phyloP scores from a whole-genome alignment of 2,113 vertebrate species.

The Orientallactaga bullata region DNA sequence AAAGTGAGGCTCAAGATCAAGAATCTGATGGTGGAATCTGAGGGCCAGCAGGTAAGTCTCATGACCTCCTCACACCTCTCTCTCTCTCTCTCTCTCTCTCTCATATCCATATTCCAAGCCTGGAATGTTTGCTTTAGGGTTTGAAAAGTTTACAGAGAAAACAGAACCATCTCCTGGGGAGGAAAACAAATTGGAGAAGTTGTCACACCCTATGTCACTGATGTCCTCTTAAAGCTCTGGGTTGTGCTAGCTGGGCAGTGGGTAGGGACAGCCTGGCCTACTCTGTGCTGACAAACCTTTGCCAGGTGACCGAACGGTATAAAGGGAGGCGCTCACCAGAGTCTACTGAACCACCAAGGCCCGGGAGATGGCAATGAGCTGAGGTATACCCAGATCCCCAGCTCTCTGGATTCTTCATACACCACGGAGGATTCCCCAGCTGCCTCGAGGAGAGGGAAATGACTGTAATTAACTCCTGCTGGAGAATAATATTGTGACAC shows the following conservation, averaged over 20 bases:
- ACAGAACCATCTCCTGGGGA: background rate
- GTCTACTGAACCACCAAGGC: background rate
- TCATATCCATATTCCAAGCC: background rate
- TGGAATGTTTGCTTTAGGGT: background rate
- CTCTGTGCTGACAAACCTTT: fast-evolving
- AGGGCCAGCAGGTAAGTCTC: background rate
- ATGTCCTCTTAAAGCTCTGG: background rate
- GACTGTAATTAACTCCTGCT: constrained; percentile 75
- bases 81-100: background rate
- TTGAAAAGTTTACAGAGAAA: background rate
- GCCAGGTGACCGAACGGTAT: background rate
- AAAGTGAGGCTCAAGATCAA: background rate
- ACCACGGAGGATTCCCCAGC: constrained; percentile 74
- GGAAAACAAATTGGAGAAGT: background rate
- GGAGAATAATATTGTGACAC: constrained; percentile 82
- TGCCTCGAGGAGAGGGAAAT: constrained; percentile 71
- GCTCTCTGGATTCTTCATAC: background rate
- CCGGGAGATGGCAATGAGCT: background rate
- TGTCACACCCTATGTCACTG: fast-evolving
- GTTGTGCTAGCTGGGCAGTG: background rate
- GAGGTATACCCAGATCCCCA: background rate
- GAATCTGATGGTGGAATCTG: background rate
- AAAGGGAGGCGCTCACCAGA: background rate
- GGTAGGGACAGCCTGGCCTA: background rate
- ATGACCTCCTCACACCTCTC: too few relatives aligned